Evolutionary conservation across 2,888 invertebrate species (phyloP), one percentile per base, ranked within the genome.

Genomic region (Sminthurides aquaticus): DNA sequence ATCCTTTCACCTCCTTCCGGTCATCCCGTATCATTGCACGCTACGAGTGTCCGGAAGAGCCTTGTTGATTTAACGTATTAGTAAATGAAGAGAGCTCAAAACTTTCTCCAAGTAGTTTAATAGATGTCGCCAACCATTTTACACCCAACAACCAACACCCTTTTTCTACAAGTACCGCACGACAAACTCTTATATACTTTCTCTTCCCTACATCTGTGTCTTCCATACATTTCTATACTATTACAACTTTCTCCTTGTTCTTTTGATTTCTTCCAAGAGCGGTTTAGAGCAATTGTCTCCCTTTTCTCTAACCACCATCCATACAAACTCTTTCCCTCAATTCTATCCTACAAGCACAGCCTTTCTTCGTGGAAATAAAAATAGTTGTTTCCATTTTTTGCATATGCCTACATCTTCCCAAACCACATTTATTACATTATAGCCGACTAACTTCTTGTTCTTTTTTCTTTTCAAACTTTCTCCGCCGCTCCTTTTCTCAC

Each of bases 391-490:
- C 43, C 43, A 34, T 52, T 52, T 52, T 52, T 52, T 52, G 52
- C 52, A 52, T 52, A 52, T 15, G 18, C 5, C 22, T 22, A 5
- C 20, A 52, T 15, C 52, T 52, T 52, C 52, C 20, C 52, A 5
- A 8, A 52, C 52, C 52, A 52, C 52, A 52, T 20, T 52, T 52
- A 52, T 52, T 8, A 52, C 52, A 52, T 52, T 52, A 52, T 34
- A 34, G 43, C 15, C 5, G 43, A 34, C 52, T 22, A 52, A 52
- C 52, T 52, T 52, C 43, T 52, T 8, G 15, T 20, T 8, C 52
- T 52, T 20, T 18, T 18, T 20, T 52, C 20, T 20, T 20, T 20
- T n/a, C n/a, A n/a, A n/a, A n/a, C n/a, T n/a, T n/a, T n/a, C n/a
- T n/a, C n/a, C n/a, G n/a, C n/a, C n/a, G n/a, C 18, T 20, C 3